Conservation (phyloP, 2,113 vertebrate species). For the Peromyscus californicus region DNA sequence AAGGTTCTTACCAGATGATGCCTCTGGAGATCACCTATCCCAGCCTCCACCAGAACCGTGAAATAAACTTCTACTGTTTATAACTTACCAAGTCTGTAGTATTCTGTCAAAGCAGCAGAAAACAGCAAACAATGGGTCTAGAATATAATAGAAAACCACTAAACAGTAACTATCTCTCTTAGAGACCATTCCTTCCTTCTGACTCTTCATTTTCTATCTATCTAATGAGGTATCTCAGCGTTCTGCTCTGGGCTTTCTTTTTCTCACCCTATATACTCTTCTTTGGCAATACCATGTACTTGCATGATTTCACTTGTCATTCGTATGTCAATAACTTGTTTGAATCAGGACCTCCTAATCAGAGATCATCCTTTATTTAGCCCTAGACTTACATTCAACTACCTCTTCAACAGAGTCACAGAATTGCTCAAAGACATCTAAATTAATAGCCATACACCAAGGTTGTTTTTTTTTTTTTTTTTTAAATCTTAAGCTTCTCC, state of each 20-base stretch:
- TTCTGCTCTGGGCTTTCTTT: not conserved
- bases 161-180: constrained; percentile 5
- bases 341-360: not conserved
- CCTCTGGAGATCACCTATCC: not conserved
- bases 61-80: not conserved
- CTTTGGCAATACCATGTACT: not conserved
- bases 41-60: not conserved
- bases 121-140: not conserved
- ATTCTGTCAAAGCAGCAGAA: not conserved
- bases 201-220: not conserved
- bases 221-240: not conserved
- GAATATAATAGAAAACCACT: not conserved
- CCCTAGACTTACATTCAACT: not conserved
- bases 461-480: constrained; percentile 13
- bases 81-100: not conserved
- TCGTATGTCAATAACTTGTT: not conserved
- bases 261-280: not conserved
- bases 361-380: not conserved
- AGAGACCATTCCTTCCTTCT: not conserved
- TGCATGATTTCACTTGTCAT: not conserved
- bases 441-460: not conserved
- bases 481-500: not conserved
- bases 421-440: not conserved
- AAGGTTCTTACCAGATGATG: not conserved
- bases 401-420: constrained; percentile 5